Evolutionary conservation across 2,797 vertebrate genomes (phyloP), one percentile per base, ranked within the genome.

Genomic region (Megaceryle alcyon): DNA sequence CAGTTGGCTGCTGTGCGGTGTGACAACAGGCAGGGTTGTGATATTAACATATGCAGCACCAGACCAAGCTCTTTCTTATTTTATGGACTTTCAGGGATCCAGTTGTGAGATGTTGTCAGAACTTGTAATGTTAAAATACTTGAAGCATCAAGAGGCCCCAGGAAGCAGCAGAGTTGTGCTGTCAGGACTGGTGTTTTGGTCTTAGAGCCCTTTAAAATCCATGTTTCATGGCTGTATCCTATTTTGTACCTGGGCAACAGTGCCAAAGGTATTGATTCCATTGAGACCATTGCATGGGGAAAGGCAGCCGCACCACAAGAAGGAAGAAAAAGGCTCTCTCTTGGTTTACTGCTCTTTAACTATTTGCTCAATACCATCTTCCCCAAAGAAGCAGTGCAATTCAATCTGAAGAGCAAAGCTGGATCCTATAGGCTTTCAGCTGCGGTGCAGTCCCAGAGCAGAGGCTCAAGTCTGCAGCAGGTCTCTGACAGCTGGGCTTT

Each of bases 11-110:
- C 83, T 79, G 23, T 10, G 26, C 1, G 0, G 6, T 21, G 48
- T 7, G 1, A 4, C 1, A 56, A 3, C 1, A 61, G 70, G 48
- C 56, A 81, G 12, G 1, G 8, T 0, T 53, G 23, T 5, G 18
- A 4, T 25, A 15, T 8, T n/a, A 26, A 19, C 33, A 8, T 37
- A 14, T 71, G 13, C 46, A 46, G 18, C 4, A 4, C 39, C 48
- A 80, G 10, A 60, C 16, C 63, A 56, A 68, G 44, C 33, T 82
- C 28, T 13, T 61, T 8, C 7, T 2, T 35, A 1, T 64, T 73
- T n/a, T 8, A 35, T 23, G n/a, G 43, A 14, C 26, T 35, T 29
- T 2, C 0, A n/a, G 39, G 25, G 26, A 23, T n/a, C 43, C 33
- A 1, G 4, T 25, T 69, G 46, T 35, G 72, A 75, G 57, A 10